These are phyloP conservation scores for Coregonus ussuriensis DNA, from an alignment of 2,797 vertebrate genomes.

Conservation along the genomic window DNA sequence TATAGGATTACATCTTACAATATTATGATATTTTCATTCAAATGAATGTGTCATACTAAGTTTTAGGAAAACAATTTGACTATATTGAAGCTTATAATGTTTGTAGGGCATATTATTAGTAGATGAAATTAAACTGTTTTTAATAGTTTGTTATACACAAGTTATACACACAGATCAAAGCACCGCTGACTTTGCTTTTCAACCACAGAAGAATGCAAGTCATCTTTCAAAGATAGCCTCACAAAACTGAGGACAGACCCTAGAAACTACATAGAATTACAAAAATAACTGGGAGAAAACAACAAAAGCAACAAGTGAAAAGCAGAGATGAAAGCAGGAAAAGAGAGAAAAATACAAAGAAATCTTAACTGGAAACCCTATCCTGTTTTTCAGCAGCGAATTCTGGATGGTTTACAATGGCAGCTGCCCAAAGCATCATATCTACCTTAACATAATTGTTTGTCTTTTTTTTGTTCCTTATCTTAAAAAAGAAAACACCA, in stretches of 20 bases:
- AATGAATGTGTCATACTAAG: slow-evolving; percentile 40
- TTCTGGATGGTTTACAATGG: slow-evolving; percentile 54
- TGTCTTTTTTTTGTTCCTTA: slow-evolving; percentile 48
- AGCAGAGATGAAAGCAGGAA: slow-evolving; percentile 39
- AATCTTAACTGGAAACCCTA: slow-evolving; percentile 76
- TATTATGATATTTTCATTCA: slow-evolving; percentile 52
- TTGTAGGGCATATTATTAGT: slow-evolving; percentile 70
- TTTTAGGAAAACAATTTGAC: slow-evolving; percentile 58
- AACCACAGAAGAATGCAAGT: slow-evolving; percentile 81
- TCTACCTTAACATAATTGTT: slow-evolving; percentile 54
- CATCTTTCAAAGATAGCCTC: slow-evolving; percentile 90
- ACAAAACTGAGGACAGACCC: slow-evolving; percentile 89
- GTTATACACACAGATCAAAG: slow-evolving; percentile 83
- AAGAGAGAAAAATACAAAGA: slow-evolving; percentile 34
- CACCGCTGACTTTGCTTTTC: slow-evolving; percentile 83
- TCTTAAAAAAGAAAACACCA: slow-evolving; percentile 35
- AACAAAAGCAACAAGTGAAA: slow-evolving; percentile 44
- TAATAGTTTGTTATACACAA: slow-evolving; percentile 79
- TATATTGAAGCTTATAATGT: slow-evolving; percentile 71
- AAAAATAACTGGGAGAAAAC: slow-evolving; percentile 42
- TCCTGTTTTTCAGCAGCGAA: slow-evolving; percentile 56
- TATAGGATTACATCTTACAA: slow-evolving; percentile 7
- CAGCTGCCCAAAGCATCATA: slow-evolving; percentile 83
- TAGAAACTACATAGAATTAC: slow-evolving; percentile 82
- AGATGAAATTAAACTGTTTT: slow-evolving; percentile 77